Evolutionary conservation across 2,113 vertebrate species (phyloP), one percentile per base, ranked within the genome.

Genomic region (Hypomesus transpacificus): DNA sequence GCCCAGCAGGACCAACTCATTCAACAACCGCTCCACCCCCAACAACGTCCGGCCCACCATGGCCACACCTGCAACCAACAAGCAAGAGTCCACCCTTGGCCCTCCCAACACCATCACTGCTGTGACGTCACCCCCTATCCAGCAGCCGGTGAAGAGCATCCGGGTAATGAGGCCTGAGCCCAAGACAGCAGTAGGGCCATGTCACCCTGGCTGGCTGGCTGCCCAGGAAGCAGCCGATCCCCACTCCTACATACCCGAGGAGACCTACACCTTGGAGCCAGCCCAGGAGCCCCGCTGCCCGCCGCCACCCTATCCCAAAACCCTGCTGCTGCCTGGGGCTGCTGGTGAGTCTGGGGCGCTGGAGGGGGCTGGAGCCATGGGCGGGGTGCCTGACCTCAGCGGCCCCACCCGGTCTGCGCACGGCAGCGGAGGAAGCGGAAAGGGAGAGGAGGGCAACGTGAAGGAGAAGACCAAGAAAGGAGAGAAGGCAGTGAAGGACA

Each of bases 71-170:
- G 80, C 79, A 34, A 76, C 74, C 68, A 86, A 87, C 34, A 95
- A 95, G 80, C 83, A 93, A 0, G 96, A 98, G 56, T 66, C 93
- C 18, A 86, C 93, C 3, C 69, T 96, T 71, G 86, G 94, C 0
- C 90, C 93, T 2, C 95, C 95, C 0, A 98, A 97, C 84, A 98
- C 96, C 0, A 94, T 98, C 84, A 98, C 96, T 0, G 91, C 97
- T 0, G 95, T 99, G 56, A 98, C 96, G 0, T 94, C 96, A 1
- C 93, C 97, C 1, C 97, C 97, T 57, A 97, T 98, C 85, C 94
- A 98, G 18, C 95, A 95, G 73, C 96, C 97, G 0, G 96, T 98
- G 31, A 98, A 96, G 89, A 99, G 97, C 53, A 98, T 97, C 85
- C 89, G 96, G 0, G 97, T 99, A 70, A 92, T 97, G 91, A 92